phyloP scores from a whole-genome alignment of 2,888 invertebrate genomes.

The Odontocolon sp. region DNA sequence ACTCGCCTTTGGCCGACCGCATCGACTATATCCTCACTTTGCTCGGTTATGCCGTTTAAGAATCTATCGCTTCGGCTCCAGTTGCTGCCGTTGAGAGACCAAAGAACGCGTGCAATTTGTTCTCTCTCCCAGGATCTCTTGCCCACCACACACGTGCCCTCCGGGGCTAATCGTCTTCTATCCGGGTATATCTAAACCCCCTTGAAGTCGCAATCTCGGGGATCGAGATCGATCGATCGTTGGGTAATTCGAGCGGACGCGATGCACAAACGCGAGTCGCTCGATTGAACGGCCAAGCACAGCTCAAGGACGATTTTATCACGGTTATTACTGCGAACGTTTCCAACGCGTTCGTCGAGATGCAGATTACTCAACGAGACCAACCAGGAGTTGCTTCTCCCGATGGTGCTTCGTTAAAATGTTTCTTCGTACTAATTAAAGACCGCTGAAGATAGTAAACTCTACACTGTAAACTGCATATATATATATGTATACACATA shows the following conservation, averaged over 20 bases:
- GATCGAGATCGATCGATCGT: slow-evolving; percentile 56
- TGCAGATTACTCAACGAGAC: slow-evolving; percentile 57
- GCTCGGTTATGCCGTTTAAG: slow-evolving; percentile 36
- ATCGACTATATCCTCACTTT: slow-evolving; percentile 12
- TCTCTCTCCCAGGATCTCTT: slow-evolving; percentile 32
- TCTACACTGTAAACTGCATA: slow-evolving; percentile 4
- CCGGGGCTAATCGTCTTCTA: slow-evolving; percentile 58
- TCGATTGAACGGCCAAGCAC: neutral
- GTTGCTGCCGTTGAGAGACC: slow-evolving; percentile 15
- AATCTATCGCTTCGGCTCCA: slow-evolving; percentile 61
- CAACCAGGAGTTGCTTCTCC: slow-evolving; percentile 27
- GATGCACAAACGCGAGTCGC: slow-evolving; percentile 21
- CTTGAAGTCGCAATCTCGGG: slow-evolving; percentile 56
- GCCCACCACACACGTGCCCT: slow-evolving; percentile 45
- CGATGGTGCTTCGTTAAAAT: slow-evolving; percentile 34
- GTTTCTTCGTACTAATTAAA: slow-evolving; percentile 56
- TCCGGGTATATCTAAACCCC: slow-evolving; percentile 50
- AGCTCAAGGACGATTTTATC: slow-evolving; percentile 60
- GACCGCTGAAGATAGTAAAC: slow-evolving; percentile 30
- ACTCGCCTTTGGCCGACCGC: slow-evolving; percentile 44
- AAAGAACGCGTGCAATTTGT: slow-evolving; percentile 52
- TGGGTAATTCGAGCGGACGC: slow-evolving; percentile 53
- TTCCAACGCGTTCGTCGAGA: slow-evolving; percentile 51
- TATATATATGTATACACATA: slow-evolving; percentile 20
- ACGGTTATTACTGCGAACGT: slow-evolving; percentile 59